phyloP scores from a whole-genome alignment of 1,140 invertebrate genomes.

The Linepithema humile region DNA sequence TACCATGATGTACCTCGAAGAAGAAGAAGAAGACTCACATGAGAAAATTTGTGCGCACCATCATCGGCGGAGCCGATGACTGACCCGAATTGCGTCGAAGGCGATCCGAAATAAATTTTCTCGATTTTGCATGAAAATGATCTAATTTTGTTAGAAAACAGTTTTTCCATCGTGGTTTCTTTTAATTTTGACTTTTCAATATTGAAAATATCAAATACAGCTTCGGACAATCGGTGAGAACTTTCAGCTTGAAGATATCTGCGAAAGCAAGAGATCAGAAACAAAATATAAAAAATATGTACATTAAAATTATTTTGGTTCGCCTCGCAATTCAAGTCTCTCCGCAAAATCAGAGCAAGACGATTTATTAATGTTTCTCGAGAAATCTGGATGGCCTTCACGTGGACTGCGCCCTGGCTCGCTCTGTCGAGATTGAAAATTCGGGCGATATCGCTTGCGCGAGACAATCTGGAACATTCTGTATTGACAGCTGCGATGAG shows the following conservation, averaged over 20 bases:
- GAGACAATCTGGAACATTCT: slow-evolving; percentile 10
- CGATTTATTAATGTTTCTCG: background rate
- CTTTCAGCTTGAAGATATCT: no score
- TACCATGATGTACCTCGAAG: slow-evolving; percentile 42
- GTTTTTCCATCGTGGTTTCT: background rate
- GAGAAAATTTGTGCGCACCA: background rate
- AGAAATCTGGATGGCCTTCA: background rate
- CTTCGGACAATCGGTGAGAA: no score
- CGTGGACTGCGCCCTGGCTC: background rate
- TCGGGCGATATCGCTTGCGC: background rate
- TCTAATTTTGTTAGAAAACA: no score
- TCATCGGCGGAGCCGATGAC: background rate
- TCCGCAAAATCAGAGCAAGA: background rate
- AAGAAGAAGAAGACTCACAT: slow-evolving; percentile 38
- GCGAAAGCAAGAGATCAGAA: background rate
- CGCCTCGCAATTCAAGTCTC: background rate
- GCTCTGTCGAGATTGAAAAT: background rate
- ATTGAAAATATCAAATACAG: no score
- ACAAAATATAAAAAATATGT: background rate
- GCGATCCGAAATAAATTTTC: background rate
- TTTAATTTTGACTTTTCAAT: background rate
- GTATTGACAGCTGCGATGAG: slow-evolving; percentile 56
- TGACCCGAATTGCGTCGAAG: no score
- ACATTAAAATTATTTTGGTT: background rate
- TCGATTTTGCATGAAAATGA: background rate